Evolutionary conservation across 2,113 vertebrate species (phyloP).

Genomic region (Scomber colias): DNA sequence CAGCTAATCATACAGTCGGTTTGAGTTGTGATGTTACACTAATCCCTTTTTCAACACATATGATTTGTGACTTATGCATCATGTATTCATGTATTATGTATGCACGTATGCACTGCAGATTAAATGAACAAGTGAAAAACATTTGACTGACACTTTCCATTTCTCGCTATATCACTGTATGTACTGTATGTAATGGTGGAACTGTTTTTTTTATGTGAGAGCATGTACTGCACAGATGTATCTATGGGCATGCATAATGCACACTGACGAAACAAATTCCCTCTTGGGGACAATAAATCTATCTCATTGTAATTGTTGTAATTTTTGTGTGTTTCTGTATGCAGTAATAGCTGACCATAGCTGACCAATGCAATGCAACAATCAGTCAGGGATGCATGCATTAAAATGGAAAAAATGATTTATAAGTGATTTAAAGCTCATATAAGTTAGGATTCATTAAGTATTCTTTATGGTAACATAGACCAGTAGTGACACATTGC

Average conservation of each 20-base stretch:
- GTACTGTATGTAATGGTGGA: too few species aligned
- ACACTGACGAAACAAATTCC: too few species aligned
- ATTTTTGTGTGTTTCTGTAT: neutral
- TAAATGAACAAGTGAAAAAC: neutral
- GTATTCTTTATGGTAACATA: neutral
- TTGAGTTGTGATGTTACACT: neutral
- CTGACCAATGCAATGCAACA: neutral
- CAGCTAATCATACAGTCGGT: neutral
- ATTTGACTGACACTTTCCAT: neutral
- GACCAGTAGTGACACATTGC: neutral
- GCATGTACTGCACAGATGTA: too few species aligned
- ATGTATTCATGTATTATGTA: neutral
- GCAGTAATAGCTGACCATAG: neutral
- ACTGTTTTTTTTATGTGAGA: too few species aligned
- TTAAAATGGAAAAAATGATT: neutral
- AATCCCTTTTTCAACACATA: neutral
- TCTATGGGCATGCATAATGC: too few species aligned
- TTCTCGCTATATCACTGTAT: neutral
- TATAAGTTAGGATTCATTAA: neutral
- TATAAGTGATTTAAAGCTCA: neutral
- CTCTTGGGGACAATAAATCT: too few species aligned
- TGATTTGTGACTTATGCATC: neutral
- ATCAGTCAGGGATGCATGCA: neutral
- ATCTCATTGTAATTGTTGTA: neutral
- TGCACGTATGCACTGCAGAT: neutral